phyloP scores from a whole-genome alignment of 2,888 invertebrate species.

The Crepidodera aurea region DNA sequence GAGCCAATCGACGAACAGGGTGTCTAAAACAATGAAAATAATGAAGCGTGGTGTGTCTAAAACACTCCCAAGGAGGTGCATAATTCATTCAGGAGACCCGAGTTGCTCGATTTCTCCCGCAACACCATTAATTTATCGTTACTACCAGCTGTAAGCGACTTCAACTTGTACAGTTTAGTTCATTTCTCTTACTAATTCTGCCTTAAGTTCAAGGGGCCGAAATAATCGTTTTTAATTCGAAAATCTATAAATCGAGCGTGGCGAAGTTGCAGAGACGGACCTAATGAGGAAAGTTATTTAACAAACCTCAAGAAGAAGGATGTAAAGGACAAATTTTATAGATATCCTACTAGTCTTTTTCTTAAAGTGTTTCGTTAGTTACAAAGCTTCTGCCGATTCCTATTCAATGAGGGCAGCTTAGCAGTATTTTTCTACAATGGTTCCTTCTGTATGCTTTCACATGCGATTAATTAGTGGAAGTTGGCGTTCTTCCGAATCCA shows the following conservation, averaged over 20 bases:
- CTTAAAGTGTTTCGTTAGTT: too few species aligned
- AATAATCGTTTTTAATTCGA: slow-evolving; percentile 42
- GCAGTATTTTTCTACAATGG: too few species aligned
- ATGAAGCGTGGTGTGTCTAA: slow-evolving; percentile 28
- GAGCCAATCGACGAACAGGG: slow-evolving; percentile 14
- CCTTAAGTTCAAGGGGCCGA: slow-evolving; percentile 36
- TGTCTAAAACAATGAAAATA: slow-evolving; percentile 32
- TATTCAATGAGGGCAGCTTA: too few species aligned
- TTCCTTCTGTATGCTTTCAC: too few species aligned
- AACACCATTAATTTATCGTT: slow-evolving; percentile 48
- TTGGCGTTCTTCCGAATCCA: too few species aligned
- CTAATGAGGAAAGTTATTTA: too few species aligned
- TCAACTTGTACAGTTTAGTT: slow-evolving; percentile 26
- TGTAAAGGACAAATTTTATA: too few species aligned
- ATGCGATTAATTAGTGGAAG: too few species aligned
- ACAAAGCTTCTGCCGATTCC: too few species aligned
- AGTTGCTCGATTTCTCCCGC: slow-evolving; percentile 50
- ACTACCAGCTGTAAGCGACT: slow-evolving; percentile 48
- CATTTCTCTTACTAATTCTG: slow-evolving; percentile 39
- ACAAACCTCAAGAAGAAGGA: too few species aligned
- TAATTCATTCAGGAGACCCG: slow-evolving; percentile 46
- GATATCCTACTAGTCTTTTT: too few species aligned
- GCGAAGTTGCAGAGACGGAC: too few species aligned
- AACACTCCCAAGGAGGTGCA: slow-evolving; percentile 33
- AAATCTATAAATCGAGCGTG: slow-evolving; percentile 26